Evolutionary conservation across 2,888 invertebrate species (phyloP).

Genomic region (Diarsia mendica): DNA sequence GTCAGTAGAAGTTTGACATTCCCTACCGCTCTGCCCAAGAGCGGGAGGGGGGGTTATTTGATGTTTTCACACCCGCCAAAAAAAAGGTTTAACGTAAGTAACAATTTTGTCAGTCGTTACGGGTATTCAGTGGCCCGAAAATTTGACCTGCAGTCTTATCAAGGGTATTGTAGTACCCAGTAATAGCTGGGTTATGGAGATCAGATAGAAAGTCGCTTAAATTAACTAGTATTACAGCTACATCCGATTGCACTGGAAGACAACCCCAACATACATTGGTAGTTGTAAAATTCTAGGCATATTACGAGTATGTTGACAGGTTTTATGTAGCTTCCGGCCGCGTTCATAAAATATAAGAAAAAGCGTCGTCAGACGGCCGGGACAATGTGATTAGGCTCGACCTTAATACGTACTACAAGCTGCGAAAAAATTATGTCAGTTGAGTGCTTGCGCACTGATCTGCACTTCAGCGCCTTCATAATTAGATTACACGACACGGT

Average conservation of each 20-base stretch:
- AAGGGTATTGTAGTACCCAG: not conserved
- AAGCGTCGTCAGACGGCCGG: not conserved
- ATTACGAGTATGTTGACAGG: not conserved
- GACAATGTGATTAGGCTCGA: conserved; percentile 8
- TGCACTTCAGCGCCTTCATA: conserved; percentile 5
- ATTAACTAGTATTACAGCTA: not conserved
- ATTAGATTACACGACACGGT: conserved; percentile 1
- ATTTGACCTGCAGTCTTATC: not conserved
- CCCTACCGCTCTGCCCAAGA: no score
- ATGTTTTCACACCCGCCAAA: no score
- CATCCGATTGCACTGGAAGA: not conserved
- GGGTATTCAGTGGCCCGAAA: not conserved
- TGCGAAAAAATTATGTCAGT: conserved; percentile 13
- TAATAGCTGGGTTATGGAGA: not conserved
- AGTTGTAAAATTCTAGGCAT: not conserved
- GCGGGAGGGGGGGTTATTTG: no score
- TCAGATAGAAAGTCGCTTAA: not conserved
- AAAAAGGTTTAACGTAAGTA: no score
- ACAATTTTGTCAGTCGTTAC: not conserved
- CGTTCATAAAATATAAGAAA: not conserved
- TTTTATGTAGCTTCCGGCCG: not conserved
- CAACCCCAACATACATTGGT: not conserved
- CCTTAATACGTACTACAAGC: conserved; percentile 21
- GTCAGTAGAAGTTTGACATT: no score
- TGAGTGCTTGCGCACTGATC: conserved; percentile 38